Evolutionary conservation across 2,797 vertebrate genomes (phyloP), one percentile per base, ranked within the genome.

Genomic region (Fringilla coelebs): DNA sequence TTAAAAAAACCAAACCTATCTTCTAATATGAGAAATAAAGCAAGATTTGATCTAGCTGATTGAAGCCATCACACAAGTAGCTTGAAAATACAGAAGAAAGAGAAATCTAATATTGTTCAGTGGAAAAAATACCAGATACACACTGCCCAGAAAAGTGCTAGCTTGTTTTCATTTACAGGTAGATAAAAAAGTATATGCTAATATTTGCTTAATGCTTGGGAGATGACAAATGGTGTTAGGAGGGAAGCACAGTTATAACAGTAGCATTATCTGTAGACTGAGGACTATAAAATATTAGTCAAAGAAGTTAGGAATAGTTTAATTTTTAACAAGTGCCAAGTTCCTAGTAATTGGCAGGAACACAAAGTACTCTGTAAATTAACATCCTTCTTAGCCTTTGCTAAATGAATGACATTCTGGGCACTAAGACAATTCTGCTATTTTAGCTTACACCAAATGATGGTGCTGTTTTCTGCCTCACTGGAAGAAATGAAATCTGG

Each of bases 391-490:
- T 76, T 60, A 70, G 40, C 34, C 38, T 70, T 90, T 81, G 66
- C 54, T 67, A 80, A 34, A 60, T 49, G 52, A 95, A 81, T 19
- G 31, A 83, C 29, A 95, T 80, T 86, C 81, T 89, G 72, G 86
- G 49, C 68, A 71, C 17, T 24, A 19, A n/a, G 51, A 76, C 89
- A 52, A 77, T 55, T 80, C 70, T 66, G 65, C 63, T 93, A 45
- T 65, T 87, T 90, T 36, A 86, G 65, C 87, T 80, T 49, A 70
- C 89, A 85, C 76, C 89, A 91, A 96, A 75, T 17, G 34, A 80
- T 31, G 43, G 15, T 65, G 82, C 73, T 78, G 70, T 75, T 89
- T 94, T 88, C 82, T 87, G 74, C 58, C 73, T 77, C 17, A 24
- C 19, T 77, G 55, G 38, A 54, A 91, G 49, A 66, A 89, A 61